Evolutionary conservation across 2,113 vertebrate species (phyloP).

Genomic region (Heterotis niloticus): DNA sequence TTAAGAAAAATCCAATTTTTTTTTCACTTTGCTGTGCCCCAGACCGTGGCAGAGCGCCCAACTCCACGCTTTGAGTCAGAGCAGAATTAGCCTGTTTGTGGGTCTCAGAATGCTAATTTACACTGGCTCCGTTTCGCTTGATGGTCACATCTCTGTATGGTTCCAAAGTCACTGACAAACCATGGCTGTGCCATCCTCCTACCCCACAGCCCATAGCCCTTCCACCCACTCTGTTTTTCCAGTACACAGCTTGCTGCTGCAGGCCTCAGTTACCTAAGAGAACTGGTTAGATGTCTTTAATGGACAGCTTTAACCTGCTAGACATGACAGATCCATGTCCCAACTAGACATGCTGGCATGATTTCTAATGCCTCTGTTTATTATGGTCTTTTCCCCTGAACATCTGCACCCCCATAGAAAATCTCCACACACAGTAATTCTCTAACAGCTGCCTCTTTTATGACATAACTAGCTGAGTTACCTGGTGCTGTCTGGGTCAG

Average conservation of each 20-base stretch:
- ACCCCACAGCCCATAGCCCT: background rate
- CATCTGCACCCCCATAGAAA: too few relatives aligned
- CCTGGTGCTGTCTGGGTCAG: too few relatives aligned
- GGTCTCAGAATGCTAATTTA: background rate
- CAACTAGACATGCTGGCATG: background rate
- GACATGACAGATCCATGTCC: too few relatives aligned
- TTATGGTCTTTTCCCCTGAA: background rate
- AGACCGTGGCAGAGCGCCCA: background rate
- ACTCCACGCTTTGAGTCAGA: too few relatives aligned
- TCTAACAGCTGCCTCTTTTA: background rate
- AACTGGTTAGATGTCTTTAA: background rate
- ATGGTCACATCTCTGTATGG: background rate
- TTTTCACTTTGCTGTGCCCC: too few relatives aligned
- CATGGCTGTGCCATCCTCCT: background rate
- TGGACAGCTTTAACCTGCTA: slow-evolving; percentile 10
- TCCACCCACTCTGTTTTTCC: background rate
- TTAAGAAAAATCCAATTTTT: too few relatives aligned
- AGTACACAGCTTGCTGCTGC: background rate
- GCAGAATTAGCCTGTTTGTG: background rate
- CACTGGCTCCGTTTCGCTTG: background rate
- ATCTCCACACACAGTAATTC: background rate
- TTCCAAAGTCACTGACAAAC: background rate
- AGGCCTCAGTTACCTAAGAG: background rate
- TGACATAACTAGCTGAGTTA: background rate
- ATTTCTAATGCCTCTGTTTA: background rate